Evolutionary conservation across 2,888 invertebrate species (phyloP), one percentile per base, ranked within the genome.

Genomic region (Drosophila emarginata): DNA sequence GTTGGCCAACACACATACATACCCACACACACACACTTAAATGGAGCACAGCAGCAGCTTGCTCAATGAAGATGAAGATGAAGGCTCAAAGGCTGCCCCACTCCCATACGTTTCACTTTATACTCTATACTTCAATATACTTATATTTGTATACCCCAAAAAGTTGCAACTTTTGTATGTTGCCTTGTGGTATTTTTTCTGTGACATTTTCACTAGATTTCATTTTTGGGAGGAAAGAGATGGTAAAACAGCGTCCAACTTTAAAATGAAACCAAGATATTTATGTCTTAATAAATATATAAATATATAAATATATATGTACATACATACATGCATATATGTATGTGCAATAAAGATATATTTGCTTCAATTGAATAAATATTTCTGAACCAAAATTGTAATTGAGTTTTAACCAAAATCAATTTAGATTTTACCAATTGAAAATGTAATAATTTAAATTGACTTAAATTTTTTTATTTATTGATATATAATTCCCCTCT

Each of bases 181-280:
- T 79, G 67, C 70, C 70, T 61, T 79, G 82, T 67, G 79, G 80
- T 81, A 79, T 78, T 23, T 23, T 23, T 80, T 80, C 75, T 65
- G 77, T 80, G 80, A 79, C 79, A 80, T 77, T 77, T 81, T 75
- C 66, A 63, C n/a, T 79, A 85, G 75, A 81, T 77, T 77, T 78
- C 60, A 63, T 74, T 64, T 61, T 67, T 32, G 9, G 67, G 45
- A 11, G 45, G 18, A 11, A 21, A 18, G 45, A 4, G 9, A 2
- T 3, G 40, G 4, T 58, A 62, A n/a, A 7, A 18, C 9, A 11
- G 45, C 4, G 45, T 45, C 21, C 12, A 45, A 45, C 21, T 45
- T 45, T 21, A 21, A 45, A 45, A 45, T 45, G 18, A 21, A 21
- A 54, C 54, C 14, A 32, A 15, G 26, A 54, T 32, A 32, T 14